phyloP scores from a whole-genome alignment of 2,888 invertebrate species.

The Phanerotoma sp. region DNA sequence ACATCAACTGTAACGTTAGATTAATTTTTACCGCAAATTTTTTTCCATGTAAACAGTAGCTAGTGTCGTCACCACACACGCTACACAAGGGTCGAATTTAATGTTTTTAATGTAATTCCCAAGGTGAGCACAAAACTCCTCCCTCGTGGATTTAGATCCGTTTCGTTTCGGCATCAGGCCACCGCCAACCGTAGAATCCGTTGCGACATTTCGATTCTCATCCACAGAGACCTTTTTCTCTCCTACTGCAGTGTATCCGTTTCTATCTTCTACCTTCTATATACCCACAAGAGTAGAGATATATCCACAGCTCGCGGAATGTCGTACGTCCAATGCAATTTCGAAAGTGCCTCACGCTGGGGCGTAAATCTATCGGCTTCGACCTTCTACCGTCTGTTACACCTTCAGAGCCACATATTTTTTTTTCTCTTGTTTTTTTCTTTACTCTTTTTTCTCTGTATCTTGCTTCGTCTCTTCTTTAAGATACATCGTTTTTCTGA shows the following conservation, averaged over 20 bases:
- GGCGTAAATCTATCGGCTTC: constrained; percentile 37
- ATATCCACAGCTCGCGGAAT: constrained; percentile 23
- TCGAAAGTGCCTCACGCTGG: constrained; percentile 36
- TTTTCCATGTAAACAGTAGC: too few species aligned
- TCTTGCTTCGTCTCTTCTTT: neutral
- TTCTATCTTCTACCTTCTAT: too few species aligned
- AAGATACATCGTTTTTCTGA: neutral
- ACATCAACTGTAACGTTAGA: too few species aligned
- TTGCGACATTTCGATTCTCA: constrained; percentile 13
- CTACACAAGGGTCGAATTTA: constrained; percentile 36
- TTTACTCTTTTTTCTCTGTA: neutral
- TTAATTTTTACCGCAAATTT: too few species aligned
- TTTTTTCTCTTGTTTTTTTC: neutral
- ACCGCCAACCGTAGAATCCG: neutral
- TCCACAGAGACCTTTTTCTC: neutral
- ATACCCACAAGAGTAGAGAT: neutral
- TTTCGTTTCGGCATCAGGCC: constrained; percentile 6
- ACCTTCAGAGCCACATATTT: constrained; percentile 11
- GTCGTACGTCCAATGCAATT: constrained; percentile 35
- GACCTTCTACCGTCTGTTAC: constrained; percentile 29
- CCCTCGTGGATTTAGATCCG: constrained; percentile 20
- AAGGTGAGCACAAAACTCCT: constrained; percentile 31
- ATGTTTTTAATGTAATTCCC: constrained; percentile 48
- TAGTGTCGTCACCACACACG: constrained; percentile 9
- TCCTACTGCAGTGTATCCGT: neutral